Conservation (phyloP, 64 coral and sea anemone genomes). For the Platygyra sinensis region DNA sequence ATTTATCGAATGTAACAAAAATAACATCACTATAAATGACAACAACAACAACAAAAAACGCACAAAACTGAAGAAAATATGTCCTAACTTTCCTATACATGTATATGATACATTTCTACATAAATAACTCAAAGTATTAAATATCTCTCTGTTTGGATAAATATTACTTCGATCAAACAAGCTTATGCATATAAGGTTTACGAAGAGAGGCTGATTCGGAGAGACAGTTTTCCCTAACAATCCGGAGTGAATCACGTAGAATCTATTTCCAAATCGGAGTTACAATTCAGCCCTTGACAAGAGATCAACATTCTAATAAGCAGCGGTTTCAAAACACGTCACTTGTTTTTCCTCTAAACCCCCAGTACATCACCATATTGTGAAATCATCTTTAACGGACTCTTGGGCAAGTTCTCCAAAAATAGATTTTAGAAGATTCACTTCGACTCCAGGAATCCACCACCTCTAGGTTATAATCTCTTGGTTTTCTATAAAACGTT, state of each 20-base stretch:
- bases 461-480: no score
- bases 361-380: no score
- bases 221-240: not conserved
- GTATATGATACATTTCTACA: conserved; percentile 13
- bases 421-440: no score
- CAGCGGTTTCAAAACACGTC: no score
- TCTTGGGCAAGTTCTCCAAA: no score
- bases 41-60: not conserved
- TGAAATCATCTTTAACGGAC: no score
- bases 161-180: conserved; percentile 21
- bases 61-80: not conserved
- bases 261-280: not conserved
- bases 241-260: not conserved
- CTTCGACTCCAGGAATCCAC: no score
- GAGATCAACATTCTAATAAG: not conserved
- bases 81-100: not conserved
- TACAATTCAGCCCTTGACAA: not conserved
- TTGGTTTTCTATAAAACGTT: no score
- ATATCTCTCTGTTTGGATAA: conserved; percentile 33
- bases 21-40: conserved; percentile 14
- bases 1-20: conserved; percentile 43
- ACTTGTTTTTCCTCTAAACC: no score
- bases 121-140: conserved; percentile 33
- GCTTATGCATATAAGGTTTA: not conserved
- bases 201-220: not conserved